These are phyloP conservation scores for Rotaria macrura DNA, from an alignment of 2,888 invertebrate species.

Conservation along the genomic window DNA sequence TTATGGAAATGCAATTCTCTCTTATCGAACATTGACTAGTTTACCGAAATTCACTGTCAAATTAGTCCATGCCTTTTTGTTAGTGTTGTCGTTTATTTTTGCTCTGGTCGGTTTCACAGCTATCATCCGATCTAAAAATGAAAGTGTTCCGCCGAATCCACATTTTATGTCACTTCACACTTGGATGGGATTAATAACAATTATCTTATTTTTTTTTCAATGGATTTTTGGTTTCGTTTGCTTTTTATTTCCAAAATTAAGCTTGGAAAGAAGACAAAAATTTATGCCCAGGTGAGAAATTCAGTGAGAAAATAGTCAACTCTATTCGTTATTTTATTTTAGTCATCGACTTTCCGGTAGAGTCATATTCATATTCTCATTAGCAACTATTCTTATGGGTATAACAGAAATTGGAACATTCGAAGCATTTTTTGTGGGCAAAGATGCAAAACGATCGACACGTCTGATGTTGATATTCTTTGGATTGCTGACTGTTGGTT, in stretches of 20 bases:
- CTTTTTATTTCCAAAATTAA: conserved; percentile 65
- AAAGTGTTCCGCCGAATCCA: conserved; percentile 39
- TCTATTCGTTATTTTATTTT: background rate
- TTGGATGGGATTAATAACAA: conserved; percentile 66
- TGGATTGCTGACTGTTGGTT: conserved; percentile 60
- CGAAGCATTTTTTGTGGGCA: background rate
- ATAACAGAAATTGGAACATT: conserved; percentile 62
- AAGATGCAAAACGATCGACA: background rate
- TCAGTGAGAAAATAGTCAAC: no score
- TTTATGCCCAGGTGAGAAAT: conserved; percentile 64
- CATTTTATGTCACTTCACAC: conserved; percentile 61
- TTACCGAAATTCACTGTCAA: conserved; percentile 65
- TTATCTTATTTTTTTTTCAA: conserved; percentile 62
- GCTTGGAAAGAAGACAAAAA: conserved; percentile 56
- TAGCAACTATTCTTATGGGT: conserved; percentile 63
- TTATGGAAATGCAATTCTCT: conserved; percentile 61
- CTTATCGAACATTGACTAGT: conserved; percentile 67
- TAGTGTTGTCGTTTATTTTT: conserved; percentile 60
- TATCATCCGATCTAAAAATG: conserved; percentile 68
- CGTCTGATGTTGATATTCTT: conserved; percentile 58
- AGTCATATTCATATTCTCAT: conserved; percentile 61
- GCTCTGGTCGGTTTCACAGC: conserved; percentile 64
- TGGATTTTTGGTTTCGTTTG: conserved; percentile 64
- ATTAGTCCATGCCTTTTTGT: conserved; percentile 62
- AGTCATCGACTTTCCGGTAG: conserved; percentile 50